phyloP scores from a whole-genome alignment of 2,113 vertebrate species.

The Rhipidura dahli region DNA sequence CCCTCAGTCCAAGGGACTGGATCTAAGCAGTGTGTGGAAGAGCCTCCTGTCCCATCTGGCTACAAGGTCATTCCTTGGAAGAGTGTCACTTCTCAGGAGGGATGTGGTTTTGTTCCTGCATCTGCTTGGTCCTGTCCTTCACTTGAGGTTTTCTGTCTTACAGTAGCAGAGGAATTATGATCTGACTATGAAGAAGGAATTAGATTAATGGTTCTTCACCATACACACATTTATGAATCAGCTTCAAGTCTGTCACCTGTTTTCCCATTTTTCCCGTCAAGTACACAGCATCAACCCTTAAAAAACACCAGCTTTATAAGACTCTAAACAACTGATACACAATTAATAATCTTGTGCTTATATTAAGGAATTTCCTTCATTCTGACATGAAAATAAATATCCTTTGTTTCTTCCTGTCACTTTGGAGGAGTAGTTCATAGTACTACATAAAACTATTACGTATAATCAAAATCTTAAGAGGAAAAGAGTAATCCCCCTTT shows the following conservation, averaged over 20 bases:
- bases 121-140: background rate
- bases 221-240: background rate
- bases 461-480: background rate
- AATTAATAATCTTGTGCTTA: background rate
- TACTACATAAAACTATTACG: background rate
- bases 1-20: fast-evolving
- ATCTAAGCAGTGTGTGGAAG: background rate
- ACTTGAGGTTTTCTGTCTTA: background rate
- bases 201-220: background rate
- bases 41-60: background rate
- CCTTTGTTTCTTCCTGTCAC: background rate
- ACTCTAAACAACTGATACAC: background rate
- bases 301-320: background rate
- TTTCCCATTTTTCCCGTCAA: background rate
- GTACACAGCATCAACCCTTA: background rate
- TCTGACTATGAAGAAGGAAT: background rate
- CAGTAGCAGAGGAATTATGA: background rate
- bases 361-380: background rate
- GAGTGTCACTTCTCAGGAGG: background rate
- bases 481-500: background rate
- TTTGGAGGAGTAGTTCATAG: background rate
- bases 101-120: background rate
- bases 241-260: background rate
- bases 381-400: background rate
- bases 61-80: background rate